Evolutionary conservation across 2,888 invertebrate species (phyloP), one percentile per base, ranked within the genome.

Genomic region (Rhagium mordax): DNA sequence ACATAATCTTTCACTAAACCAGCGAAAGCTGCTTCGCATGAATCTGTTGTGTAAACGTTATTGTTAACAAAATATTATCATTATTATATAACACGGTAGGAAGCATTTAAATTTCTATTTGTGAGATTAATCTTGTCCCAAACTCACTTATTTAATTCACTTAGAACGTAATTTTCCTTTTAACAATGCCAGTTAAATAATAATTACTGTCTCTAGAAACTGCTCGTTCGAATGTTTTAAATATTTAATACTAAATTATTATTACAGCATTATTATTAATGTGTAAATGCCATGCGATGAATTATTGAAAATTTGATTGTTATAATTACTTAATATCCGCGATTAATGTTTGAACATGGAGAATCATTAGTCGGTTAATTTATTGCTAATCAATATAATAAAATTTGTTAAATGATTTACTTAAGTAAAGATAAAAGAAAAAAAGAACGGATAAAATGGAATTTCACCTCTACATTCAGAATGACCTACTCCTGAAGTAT

Each of bases 21-120:
- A 15, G 49, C 3, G 16, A 53, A 53, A 53, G 21, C 21, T 20
- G n/a, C n/a, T n/a, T n/a, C n/a, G n/a, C n/a, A n/a, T n/a, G n/a
- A n/a, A n/a, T 21, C 7, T 53, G 18, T 53, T 21, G n/a, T 2
- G 21, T 53, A 0, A 16, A 13, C 7, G 13, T 53, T 3, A 53
- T 53, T 53, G 53, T 53, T 20, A 53, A 53, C 21, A 53, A 21
- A 21, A 21, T 53, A 53, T 21, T 53, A 53, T 53, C 13, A 53
- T 53, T 53, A n/a, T 53, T 53, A 20, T 53, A 16, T 53, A 53
- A 53, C 21, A 20, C 5, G 48, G 5, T 53, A 53, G 53, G 53
- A 53, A 53, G 53, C 18, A 18, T 53, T 53, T 53, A 53, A 21
- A 21, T 21, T 53, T 20, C 53, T 49, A n/a, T 53, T 53, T 53